These are phyloP conservation scores for Carettochelys insculpta DNA, from an alignment of 2,113 vertebrate species.

Conservation along the genomic window DNA sequence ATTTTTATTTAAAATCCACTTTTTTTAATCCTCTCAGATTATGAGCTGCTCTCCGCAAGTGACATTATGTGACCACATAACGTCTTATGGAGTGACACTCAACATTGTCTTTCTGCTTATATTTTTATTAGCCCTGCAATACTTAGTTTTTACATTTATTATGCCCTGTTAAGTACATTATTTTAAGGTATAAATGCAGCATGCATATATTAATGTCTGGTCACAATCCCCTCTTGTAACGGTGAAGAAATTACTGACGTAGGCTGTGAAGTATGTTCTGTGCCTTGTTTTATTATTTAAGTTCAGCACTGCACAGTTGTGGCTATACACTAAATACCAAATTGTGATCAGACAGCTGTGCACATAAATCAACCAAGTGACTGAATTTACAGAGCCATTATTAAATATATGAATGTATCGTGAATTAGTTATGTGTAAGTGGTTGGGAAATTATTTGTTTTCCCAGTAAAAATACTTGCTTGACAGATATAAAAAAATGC, in stretches of 20 bases:
- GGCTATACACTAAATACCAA: constrained; percentile 2
- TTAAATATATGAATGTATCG: constrained; percentile 3
- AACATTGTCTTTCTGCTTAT: not conserved
- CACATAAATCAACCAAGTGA: constrained; percentile 49
- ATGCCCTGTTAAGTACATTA: not conserved
- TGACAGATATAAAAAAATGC: constrained; percentile 6
- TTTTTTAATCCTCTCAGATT: not conserved
- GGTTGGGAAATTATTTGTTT: constrained; percentile 12
- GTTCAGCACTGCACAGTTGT: not conserved
- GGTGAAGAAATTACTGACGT: not conserved
- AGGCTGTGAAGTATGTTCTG: not conserved
- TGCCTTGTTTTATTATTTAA: not conserved
- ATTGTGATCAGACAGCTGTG: constrained; percentile 13
- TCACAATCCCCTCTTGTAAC: constrained; percentile 5
- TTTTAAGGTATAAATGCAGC: not conserved
- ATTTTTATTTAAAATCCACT: not conserved
- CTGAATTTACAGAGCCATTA: constrained; percentile 12
- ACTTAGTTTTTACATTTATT: not conserved
- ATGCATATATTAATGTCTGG: not conserved
- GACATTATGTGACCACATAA: not conserved
- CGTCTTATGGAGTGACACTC: not conserved
- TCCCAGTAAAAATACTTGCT: not conserved
- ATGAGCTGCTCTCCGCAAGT: not conserved
- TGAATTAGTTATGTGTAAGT: not conserved
- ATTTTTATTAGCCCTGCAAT: not conserved